Conservation (phyloP, 1,140 invertebrate species). For the Pissodes strobi region DNA sequence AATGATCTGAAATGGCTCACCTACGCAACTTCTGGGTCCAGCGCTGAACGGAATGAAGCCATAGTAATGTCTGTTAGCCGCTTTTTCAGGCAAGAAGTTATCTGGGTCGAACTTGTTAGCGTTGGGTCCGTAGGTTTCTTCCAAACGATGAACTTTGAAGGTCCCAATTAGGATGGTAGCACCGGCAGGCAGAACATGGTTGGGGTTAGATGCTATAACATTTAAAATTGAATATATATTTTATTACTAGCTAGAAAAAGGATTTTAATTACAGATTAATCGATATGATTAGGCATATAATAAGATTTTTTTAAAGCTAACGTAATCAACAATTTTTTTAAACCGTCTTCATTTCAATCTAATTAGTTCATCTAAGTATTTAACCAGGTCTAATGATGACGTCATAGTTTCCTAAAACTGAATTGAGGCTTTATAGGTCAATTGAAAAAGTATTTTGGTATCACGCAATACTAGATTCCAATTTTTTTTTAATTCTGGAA, state of each 20-base stretch:
- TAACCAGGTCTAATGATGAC: no score
- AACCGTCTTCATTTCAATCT: no score
- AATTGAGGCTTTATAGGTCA: no score
- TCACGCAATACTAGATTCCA: not conserved
- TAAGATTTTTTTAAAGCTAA: no score
- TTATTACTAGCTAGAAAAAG: no score
- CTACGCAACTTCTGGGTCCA: slow-evolving; percentile 82
- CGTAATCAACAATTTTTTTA: no score
- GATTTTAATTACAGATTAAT: no score
- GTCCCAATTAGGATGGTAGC: slow-evolving; percentile 67
- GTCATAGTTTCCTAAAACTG: no score
- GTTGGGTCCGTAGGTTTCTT: slow-evolving; percentile 75
- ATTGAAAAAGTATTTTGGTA: slow-evolving; percentile 1
- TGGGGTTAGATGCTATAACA: slow-evolving; percentile 54
- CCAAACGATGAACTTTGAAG: slow-evolving; percentile 75
- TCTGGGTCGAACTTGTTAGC: slow-evolving; percentile 88
- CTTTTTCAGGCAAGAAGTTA: slow-evolving; percentile 85
- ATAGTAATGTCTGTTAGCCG: slow-evolving; percentile 79
- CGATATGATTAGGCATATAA: no score
- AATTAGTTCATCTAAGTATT: no score
- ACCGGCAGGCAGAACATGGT: slow-evolving; percentile 62
- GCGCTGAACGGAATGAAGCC: slow-evolving; percentile 89
- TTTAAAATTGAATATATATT: no score
- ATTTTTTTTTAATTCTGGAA: slow-evolving; percentile 1
- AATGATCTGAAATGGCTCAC: slow-evolving; percentile 57